Evolutionary conservation across 1,140 invertebrate genomes (phyloP), one percentile per base, ranked within the genome.

Genomic region (Drosophila burlai): DNA sequence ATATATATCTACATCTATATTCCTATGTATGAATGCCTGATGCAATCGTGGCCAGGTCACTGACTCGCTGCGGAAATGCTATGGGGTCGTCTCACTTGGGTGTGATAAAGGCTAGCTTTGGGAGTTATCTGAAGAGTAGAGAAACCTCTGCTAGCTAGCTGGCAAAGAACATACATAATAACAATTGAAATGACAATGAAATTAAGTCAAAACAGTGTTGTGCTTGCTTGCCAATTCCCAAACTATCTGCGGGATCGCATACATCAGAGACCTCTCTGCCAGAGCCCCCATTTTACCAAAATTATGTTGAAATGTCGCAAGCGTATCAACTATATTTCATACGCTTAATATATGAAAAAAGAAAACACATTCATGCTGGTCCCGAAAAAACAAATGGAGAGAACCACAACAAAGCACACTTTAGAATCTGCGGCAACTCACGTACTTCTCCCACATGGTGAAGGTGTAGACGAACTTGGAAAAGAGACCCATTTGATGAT

Each of bases 381-480:
- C 7, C 6, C 24, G 13, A 49, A n/a, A n/a, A 15, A 36, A 13
- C 2, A 31, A 31, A 31, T 3, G 8, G 31, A 11, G 10, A 11
- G 34, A 36, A 10, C 11, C 34, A 36, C 36, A 36, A 36, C 11
- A 36, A 13, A 5, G 36, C 9, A 26, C 50, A 21, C 11, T 34
- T 21, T 16, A 49, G 55, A 69, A 26, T 47, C 21, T 18, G 59
- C 46, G 13, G 36, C 29, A 34, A 61, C 29, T 57, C 43, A 84
- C 84, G 77, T 77, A 90, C 85, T 89, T 84, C 62, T 69, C 81
- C 84, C 74, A 89, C 74, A 90, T 89, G 46, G 66, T 80, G 54
- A 90, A 84, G 69, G 74, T 84, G 60, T 81, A 90, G 78, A 66
- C 76, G 69, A 89, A 89, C 78, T 90, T 89, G 62, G 84, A 89